Percentiles rank a stretch among this genome's conserved stretches.
Evolutionary conservation across 2,888 invertebrate genomes (phyloP).

Genomic region (Nasonia oneida): DNA sequence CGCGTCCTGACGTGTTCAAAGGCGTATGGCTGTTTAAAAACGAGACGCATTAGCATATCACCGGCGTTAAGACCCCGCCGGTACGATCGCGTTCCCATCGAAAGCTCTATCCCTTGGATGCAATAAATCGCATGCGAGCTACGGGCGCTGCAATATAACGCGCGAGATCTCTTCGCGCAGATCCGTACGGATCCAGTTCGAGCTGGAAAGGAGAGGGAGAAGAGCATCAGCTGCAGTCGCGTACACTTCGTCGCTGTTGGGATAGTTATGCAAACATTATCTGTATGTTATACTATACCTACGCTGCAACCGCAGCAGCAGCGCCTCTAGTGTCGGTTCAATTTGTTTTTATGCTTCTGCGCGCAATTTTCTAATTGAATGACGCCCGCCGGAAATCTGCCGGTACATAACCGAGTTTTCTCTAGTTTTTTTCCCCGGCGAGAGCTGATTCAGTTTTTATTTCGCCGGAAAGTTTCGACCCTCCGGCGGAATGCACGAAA

Average conservation of each 20-base stretch:
- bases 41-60: too few relatives aligned
- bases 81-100: too few relatives aligned
- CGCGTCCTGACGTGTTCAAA: too few relatives aligned
- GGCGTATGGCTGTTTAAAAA: too few relatives aligned
- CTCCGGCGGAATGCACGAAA: not conserved
- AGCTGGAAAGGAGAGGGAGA: constrained; percentile 20
- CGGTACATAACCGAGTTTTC: constrained; percentile 41
- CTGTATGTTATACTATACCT: not conserved
- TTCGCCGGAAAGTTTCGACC: constrained; percentile 6
- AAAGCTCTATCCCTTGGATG: too few relatives aligned
- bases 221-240: constrained; percentile 50
- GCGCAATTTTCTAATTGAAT: constrained; percentile 62
- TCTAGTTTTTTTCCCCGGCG: not conserved
- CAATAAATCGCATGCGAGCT: not conserved
- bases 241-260: constrained; percentile 43
- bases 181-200: constrained; percentile 23
- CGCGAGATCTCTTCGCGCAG: not conserved
- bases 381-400: constrained; percentile 41
- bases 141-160: not conserved
- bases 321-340: constrained; percentile 59
- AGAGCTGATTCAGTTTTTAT: not conserved
- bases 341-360: constrained; percentile 64
- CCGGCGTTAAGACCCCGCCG: too few relatives aligned
- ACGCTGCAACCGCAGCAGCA: not conserved
- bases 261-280: constrained; percentile 63